Base-by-base conservation (phyloP, 1,140 invertebrate species). In the Monomorium pharaonis region DNA sequence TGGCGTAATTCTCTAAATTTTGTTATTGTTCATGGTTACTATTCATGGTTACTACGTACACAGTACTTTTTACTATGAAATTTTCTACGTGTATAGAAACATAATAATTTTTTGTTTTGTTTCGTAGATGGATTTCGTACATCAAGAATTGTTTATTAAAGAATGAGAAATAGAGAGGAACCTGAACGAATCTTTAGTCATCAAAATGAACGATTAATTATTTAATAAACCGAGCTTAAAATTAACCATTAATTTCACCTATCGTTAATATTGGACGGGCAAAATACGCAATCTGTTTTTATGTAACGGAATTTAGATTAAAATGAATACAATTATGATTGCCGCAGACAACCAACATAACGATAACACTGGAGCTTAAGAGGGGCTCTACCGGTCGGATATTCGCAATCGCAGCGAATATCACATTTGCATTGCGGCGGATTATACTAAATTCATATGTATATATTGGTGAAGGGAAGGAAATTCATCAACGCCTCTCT, bases 401-500 rank as follows among this genome's bases (percentile, higher is more conserved):
- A 80, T 80, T 69, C 47, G 63, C 63, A 27, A 78, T 78, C 60
- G 44, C 42, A 24, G 42, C 56, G 44, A 67, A 67, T 67, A 47
- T 67, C 21, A 63, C 47, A 69, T 80, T 80, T 80, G 47, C 63
- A 80, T 80, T 80, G 63, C 37, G 63, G 77, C n/a, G 33, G 47
- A 80, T 80, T 70, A 80, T 54, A 80, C 9, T 30, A 54, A 80
- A 80, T 80, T 80, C 77, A 70, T 80, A 69, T 80, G 77, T 80
- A 80, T 80, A 80, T 78, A 77, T 65, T 78, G 58, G 47, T 63
- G 30, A 37, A 56, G 37, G 21, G 30, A 47, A 77, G 77, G 83
- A 80, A 85, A 67, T 78, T 67, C 83, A 75, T 65, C 74, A 44
- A 21, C 44, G 62, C 30, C 44, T 72, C 80, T 80, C 54, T 74